Percentiles rank a stretch among this genome's conserved stretches.
These are phyloP conservation scores for Otocyon megalotis DNA, from an alignment of 2,113 vertebrate genomes.

Conservation along the genomic window DNA sequence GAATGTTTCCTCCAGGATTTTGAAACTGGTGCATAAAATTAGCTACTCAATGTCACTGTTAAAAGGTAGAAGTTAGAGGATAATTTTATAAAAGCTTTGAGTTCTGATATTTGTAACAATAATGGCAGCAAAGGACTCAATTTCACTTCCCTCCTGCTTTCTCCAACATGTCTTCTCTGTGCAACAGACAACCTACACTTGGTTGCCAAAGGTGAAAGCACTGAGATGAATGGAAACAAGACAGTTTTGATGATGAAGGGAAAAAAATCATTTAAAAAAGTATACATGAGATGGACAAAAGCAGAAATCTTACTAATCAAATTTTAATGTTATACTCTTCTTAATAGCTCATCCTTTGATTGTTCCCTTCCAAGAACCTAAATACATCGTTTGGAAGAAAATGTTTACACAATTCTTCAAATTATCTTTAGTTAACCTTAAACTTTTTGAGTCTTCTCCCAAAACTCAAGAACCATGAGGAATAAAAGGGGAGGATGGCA, in stretches of 20 bases:
- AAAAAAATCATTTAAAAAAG: not conserved
- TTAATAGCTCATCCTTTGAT: not conserved
- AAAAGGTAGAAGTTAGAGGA: not conserved
- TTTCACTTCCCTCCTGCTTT: not conserved
- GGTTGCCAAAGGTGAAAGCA: not conserved
- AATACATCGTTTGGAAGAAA: not conserved
- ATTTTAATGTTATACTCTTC: not conserved
- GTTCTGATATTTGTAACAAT: not conserved
- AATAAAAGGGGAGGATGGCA: fast-evolving
- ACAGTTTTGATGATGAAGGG: not conserved
- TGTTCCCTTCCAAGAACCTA: not conserved
- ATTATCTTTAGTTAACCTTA: not conserved
- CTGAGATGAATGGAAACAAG: not conserved
- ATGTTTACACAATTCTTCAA: not conserved
- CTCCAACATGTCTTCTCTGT: not conserved
- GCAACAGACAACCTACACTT: not conserved
- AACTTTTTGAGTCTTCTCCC: not conserved
- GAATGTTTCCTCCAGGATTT: not conserved
- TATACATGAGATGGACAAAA: not conserved
- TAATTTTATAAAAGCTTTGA: not conserved
- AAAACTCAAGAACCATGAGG: not conserved
- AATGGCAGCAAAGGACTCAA: not conserved
- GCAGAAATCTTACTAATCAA: not conserved
- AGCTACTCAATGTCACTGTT: not conserved
- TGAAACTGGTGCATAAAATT: not conserved